phyloP scores from a whole-genome alignment of 2,797 vertebrate species.

The Oreortyx pictus region DNA sequence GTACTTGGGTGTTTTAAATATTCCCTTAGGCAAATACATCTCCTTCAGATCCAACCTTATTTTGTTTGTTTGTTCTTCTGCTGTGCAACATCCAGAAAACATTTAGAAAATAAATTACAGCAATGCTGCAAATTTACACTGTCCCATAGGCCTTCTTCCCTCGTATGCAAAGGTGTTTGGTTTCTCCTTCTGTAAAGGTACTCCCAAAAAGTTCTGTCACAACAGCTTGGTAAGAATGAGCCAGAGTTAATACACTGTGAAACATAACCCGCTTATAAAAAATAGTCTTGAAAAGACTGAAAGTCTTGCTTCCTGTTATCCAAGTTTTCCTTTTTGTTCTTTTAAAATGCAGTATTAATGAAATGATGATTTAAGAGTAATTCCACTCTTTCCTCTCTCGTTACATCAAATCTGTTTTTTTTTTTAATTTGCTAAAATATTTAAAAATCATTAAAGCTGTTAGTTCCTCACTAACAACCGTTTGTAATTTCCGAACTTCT shows the following conservation, averaged over 20 bases:
- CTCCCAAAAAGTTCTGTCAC: background rate
- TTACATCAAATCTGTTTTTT: background rate
- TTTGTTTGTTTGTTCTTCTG: background rate
- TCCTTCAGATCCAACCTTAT: background rate
- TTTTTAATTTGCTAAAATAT: background rate
- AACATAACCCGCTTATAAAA: background rate
- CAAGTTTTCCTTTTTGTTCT: background rate
- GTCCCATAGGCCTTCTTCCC: background rate
- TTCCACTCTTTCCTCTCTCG: background rate
- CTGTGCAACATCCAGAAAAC: background rate
- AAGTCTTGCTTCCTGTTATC: background rate
- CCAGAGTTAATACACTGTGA: background rate
- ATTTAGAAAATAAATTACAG: background rate
- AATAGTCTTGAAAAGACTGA: no score
- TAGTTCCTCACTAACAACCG: background rate
- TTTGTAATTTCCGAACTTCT: background rate
- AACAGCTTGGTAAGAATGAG: background rate
- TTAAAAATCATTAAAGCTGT: background rate
- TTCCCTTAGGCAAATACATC: background rate
- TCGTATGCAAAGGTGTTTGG: accelerated
- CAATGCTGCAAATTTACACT: background rate
- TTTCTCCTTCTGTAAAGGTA: background rate
- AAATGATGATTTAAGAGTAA: background rate
- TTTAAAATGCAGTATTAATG: background rate
- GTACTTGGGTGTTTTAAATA: background rate